Conservation (phyloP, 2,113 vertebrate genomes). For the Bos indicus region DNA sequence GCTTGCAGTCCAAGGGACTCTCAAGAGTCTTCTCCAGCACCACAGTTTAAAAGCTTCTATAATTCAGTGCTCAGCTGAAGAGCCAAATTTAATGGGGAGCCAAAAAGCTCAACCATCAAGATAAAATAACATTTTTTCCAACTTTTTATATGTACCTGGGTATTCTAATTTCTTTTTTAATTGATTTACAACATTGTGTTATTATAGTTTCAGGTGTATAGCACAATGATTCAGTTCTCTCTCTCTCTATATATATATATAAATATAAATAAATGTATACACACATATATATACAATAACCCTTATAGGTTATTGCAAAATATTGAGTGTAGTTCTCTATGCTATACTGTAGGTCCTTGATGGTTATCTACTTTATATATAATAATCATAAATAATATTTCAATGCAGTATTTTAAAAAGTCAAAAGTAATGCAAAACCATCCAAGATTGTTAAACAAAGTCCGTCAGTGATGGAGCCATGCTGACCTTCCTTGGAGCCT, state of each 20-base stretch:
- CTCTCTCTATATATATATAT: neutral
- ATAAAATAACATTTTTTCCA: neutral
- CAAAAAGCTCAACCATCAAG: neutral
- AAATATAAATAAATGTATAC: neutral
- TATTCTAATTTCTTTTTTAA: neutral
- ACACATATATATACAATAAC: neutral
- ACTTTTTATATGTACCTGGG: neutral
- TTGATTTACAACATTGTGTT: neutral
- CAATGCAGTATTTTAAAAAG: neutral
- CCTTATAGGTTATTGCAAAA: neutral
- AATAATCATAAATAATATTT: neutral
- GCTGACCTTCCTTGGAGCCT: neutral
- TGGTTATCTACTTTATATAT: neutral
- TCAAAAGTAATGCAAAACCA: neutral
- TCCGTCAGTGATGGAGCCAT: neutral
- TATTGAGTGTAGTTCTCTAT: neutral
- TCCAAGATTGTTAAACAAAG: neutral
- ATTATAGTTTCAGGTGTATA: neutral
- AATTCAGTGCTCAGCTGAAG: neutral
- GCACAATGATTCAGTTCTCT: neutral
- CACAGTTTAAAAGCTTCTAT: neutral
- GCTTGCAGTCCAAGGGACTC: neutral
- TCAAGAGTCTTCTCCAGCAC: neutral
- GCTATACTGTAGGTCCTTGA: neutral
- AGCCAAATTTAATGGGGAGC: neutral